Conservation (phyloP, 2,113 vertebrate genomes). For the Rhinichthys klamathensis region DNA sequence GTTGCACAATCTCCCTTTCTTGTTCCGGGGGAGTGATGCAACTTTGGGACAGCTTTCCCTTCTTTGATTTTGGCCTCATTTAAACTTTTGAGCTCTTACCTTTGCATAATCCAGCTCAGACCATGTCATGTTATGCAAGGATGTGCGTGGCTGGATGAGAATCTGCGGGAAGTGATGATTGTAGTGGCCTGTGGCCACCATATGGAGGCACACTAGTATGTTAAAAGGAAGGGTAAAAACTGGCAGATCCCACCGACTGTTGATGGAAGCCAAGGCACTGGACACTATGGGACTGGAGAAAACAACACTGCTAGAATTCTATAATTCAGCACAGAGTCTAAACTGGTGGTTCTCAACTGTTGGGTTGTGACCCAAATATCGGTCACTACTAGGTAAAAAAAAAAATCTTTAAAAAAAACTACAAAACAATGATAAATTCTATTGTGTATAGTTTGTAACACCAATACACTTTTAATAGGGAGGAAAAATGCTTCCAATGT, state of each 20-base stretch:
- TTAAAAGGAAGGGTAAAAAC: slow-evolving; percentile 96
- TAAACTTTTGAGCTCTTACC: slow-evolving; percentile 73
- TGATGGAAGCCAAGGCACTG: slow-evolving; percentile 85
- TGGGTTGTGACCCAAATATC: neutral
- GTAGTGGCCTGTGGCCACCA: slow-evolving; percentile 88
- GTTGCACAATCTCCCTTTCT: neutral
- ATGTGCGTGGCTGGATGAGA: slow-evolving; percentile 74
- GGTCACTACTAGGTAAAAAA: no score
- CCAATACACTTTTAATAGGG: neutral
- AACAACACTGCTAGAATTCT: slow-evolving; percentile 43
- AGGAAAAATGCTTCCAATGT: neutral
- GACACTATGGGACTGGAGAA: slow-evolving; percentile 85
- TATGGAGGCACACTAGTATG: slow-evolving; percentile 86
- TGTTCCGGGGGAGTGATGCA: neutral
- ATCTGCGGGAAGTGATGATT: slow-evolving; percentile 84
- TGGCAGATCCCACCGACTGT: slow-evolving; percentile 92
- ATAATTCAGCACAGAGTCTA: neutral
- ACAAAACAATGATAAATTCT: neutral
- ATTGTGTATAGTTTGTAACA: neutral
- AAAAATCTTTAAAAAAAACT: no score
- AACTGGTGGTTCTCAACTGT: neutral
- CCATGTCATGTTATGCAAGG: slow-evolving; percentile 87
- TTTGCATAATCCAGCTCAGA: slow-evolving; percentile 76
- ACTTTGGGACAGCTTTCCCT: neutral
- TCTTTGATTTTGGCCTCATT: neutral